Evolutionary conservation across 2,113 vertebrate genomes (phyloP), one percentile per base, ranked within the genome.

Genomic region (Oncorhynchus masou): DNA sequence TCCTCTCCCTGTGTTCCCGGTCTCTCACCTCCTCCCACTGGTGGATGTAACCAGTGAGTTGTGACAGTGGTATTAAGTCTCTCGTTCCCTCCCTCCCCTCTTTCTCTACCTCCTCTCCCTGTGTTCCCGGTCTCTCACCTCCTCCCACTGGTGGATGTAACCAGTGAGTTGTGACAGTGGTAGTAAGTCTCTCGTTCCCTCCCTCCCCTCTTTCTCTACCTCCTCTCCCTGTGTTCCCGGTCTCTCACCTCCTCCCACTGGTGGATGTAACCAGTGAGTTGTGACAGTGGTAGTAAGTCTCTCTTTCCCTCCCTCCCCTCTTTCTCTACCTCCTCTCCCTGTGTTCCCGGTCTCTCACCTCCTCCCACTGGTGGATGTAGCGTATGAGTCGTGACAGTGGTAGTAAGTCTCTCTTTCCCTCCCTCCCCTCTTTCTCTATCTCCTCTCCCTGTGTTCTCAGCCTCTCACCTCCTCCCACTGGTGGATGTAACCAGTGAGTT

Each of bases 311-410:
- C 22, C 19, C 59, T 22, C 59, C 57, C 54, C 22, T 68, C 70
- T 15, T 12, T 25, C 31, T 73, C 49, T 24, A 20, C 71, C 68
- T 59, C 65, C 34, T 8, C 22, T 15, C 9, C 9, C 9, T 0
- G 2, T 29, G 27, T 68, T 31, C 27, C 45, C 6, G 0, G 15
- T 29, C 68, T 74, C 93, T 93, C 91, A 99, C 97, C 97, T 99
- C 98, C 87, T 99, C 97, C 98, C 97, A 99, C 83, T 99, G 98
- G 88, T 99, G 98, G 82, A 99, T 99, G 91, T 99, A 99, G n/a
- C 98, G 94, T 88, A 99, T 99, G 91, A 99, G 97, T 74, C 98
- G 93, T 0, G 98, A 99, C 54, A 99, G 95, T 19, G 12, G 51
- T 5, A 5, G 51, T 54, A 19, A 19, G 51, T 19, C 1, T 31